Percentiles rank a stretch among this genome's conserved stretches.
Conservation (phyloP, 2,113 vertebrate species). For the Zosterops hypoxanthus region DNA sequence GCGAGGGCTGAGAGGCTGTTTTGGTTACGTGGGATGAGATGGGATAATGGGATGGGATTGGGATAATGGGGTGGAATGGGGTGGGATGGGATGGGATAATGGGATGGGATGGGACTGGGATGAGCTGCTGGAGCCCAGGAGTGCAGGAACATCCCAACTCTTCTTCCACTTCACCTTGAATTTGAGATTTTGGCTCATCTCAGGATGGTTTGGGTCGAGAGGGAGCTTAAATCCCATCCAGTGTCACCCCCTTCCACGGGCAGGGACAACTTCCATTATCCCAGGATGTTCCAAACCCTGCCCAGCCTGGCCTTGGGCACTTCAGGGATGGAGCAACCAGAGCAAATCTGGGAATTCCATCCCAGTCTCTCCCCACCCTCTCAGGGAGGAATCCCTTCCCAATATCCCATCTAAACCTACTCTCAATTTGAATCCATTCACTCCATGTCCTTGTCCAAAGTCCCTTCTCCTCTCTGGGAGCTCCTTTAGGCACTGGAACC, state of each 20-base stretch:
- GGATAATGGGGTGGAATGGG: background rate
- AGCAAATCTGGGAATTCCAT: background rate
- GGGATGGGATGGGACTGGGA: background rate
- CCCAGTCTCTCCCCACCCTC: background rate
- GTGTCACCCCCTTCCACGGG: background rate
- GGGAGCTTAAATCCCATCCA: background rate
- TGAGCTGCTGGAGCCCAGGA: background rate
- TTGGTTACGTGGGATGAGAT: background rate
- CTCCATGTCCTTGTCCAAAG: background rate
- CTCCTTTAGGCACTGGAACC: background rate
- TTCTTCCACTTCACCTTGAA: background rate
- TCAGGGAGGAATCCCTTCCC: background rate
- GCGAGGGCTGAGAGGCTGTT: background rate
- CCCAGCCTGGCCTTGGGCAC: background rate
- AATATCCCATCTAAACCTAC: rapidly evolving
- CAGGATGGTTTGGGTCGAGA: background rate
- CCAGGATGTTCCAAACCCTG: background rate
- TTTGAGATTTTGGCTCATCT: rapidly evolving
- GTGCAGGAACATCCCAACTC: rapidly evolving
- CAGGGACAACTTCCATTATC: background rate
- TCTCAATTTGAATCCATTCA: background rate
- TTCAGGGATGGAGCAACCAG: background rate
- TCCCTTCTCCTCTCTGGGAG: background rate
- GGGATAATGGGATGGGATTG: background rate
- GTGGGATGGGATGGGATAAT: background rate